A percentile compares a stretch with the other conserved stretches of the same genome.
phyloP scores from a whole-genome alignment of 2,113 vertebrate species.

The Sus scrofa region T2T-Sscrofa CM000828.6:38131001-38131500 shows the following conservation, averaged over 20 bases:
- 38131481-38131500: not conserved
- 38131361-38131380: not conserved
- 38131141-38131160: too few species aligned
- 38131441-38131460: not conserved
- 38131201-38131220: not conserved
- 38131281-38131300: not conserved
- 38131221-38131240: not conserved
- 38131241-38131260: not conserved
- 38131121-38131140: too few species aligned
- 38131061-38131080: too few species aligned
- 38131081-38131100: too few species aligned
- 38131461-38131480: not conserved
- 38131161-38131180: not conserved
- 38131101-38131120: too few species aligned
- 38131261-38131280: not conserved
- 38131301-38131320: slow-evolving; percentile 39
- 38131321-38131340: not conserved
- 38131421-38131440: not conserved
- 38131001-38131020: too few species aligned
- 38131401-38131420: not conserved
- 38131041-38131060: too few species aligned
- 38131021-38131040: too few species aligned
- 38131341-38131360: not conserved
- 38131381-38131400: not conserved
- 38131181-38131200: not conserved